These are phyloP conservation scores for Chaetophractus vellerosus DNA, from an alignment of 2,797 vertebrate genomes.

Conservation along the genomic window DNA sequence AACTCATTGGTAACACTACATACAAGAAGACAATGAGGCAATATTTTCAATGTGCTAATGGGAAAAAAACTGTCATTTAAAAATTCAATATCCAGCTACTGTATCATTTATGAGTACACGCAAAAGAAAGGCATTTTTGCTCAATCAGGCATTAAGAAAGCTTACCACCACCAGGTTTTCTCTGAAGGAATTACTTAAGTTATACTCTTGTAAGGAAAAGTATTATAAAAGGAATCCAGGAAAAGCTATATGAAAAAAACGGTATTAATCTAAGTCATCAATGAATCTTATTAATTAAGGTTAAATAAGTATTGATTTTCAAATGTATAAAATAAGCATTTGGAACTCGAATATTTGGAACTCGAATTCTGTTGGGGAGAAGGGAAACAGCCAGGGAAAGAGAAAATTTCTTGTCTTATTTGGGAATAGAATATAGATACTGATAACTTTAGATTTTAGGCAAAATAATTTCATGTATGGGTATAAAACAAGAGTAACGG, in stretches of 20 bases:
- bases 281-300: neutral
- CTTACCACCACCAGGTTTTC: neutral
- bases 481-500: conserved; percentile 9
- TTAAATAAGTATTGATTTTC: neutral
- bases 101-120: neutral
- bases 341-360: neutral
- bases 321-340: too few species aligned
- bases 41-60: neutral
- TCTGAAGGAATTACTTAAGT: neutral
- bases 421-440: neutral
- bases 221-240: neutral
- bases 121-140: neutral
- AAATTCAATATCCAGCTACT: neutral
- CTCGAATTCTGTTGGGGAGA: neutral
- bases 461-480: neutral
- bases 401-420: neutral
- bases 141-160: neutral
- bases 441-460: conserved; percentile 13
- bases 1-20: neutral
- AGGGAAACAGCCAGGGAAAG: neutral
- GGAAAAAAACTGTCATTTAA: neutral
- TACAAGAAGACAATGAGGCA: neutral
- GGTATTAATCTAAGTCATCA: neutral
- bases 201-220: neutral
- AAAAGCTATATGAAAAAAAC: neutral